phyloP scores from a whole-genome alignment of 1,140 invertebrate species.

The Mya arenaria region DNA sequence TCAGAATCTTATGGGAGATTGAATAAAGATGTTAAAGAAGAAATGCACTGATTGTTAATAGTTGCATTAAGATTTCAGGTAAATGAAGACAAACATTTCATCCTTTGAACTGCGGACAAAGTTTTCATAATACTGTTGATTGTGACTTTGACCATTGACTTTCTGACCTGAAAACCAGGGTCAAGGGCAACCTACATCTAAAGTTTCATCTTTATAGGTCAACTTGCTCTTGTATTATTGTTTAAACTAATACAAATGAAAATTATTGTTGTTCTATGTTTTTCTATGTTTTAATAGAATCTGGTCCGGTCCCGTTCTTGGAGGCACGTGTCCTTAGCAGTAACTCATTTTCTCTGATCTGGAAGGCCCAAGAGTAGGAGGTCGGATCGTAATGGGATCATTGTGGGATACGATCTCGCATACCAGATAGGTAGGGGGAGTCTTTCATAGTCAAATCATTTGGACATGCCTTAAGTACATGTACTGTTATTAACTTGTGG shows the following conservation, averaged over 20 bases:
- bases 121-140: background rate
- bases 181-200: background rate
- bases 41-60: background rate
- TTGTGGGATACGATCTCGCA: slow-evolving; percentile 96
- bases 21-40: background rate
- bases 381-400: slow-evolving; percentile 96
- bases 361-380: slow-evolving; percentile 90
- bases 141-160: too few relatives aligned
- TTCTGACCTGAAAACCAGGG: too few relatives aligned
- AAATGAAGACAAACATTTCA: background rate
- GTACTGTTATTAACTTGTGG: background rate
- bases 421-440: slow-evolving; percentile 88
- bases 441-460: background rate
- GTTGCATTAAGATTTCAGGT: background rate
- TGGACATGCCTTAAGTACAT: background rate
- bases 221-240: background rate
- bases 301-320: slow-evolving; percentile 92
- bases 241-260: background rate
- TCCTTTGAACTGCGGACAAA: background rate
- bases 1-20: background rate
- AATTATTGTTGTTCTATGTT: background rate
- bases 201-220: background rate
- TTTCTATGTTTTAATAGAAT: slow-evolving; percentile 78
- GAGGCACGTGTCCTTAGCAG: slow-evolving; percentile 93
- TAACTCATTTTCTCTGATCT: slow-evolving; percentile 92